phyloP scores from a whole-genome alignment of 2,888 invertebrate genomes.

The Meta bourneti region DNA sequence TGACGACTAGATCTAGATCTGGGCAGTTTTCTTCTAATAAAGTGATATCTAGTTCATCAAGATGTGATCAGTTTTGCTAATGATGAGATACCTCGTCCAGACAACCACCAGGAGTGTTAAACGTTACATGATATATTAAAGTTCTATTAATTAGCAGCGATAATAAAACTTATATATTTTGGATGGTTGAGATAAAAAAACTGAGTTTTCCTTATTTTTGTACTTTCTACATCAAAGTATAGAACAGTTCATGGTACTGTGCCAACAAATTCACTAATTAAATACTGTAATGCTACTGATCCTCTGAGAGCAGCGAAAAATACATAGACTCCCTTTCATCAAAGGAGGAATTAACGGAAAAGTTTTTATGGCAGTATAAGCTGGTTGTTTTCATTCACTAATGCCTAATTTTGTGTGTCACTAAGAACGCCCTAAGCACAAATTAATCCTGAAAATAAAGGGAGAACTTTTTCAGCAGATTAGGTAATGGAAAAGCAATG shows the following conservation, averaged over 20 bases:
- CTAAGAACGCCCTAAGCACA: slow-evolving; percentile 10
- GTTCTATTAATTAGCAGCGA: too few species aligned
- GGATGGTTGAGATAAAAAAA: too few species aligned
- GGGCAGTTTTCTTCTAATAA: too few species aligned
- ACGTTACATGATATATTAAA: too few species aligned
- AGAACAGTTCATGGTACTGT: neutral
- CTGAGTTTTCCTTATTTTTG: too few species aligned
- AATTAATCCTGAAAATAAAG: slow-evolving; percentile 46
- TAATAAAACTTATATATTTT: too few species aligned
- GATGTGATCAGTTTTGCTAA: too few species aligned
- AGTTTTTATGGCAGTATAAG: slow-evolving; percentile 36
- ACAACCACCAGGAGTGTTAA: too few species aligned
- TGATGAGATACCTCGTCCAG: too few species aligned
- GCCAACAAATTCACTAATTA: neutral
- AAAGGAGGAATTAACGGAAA: neutral
- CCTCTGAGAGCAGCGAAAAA: neutral
- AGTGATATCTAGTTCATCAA: too few species aligned
- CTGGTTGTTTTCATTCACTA: slow-evolving; percentile 52
- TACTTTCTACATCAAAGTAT: neutral
- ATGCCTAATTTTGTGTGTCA: slow-evolving; percentile 52
- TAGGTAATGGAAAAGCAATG: slow-evolving; percentile 57
- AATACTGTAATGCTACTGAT: neutral
- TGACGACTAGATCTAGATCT: too few species aligned
- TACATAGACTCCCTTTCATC: neutral
- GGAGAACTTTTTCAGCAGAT: slow-evolving; percentile 24